Evolutionary conservation across 2,797 vertebrate species (phyloP).

Genomic region (Mus spretus): DNA sequence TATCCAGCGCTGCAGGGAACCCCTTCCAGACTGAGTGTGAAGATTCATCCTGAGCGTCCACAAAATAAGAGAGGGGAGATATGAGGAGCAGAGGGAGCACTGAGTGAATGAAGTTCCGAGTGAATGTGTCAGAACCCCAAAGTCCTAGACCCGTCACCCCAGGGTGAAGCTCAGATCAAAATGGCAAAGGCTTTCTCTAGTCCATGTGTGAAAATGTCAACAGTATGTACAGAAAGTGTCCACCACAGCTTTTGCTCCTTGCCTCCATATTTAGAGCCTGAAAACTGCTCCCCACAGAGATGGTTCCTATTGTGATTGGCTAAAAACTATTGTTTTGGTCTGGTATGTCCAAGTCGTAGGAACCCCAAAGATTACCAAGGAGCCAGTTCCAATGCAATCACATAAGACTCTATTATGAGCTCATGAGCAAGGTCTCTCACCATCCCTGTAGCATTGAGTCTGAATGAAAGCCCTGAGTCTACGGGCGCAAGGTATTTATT

Average conservation of each 20-base stretch:
- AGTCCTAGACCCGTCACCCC: background rate
- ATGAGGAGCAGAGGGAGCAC: background rate
- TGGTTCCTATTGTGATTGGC: background rate
- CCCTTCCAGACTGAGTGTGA: background rate
- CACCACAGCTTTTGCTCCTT: background rate
- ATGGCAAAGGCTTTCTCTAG: background rate
- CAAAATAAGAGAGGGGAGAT: no score
- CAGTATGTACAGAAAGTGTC: background rate
- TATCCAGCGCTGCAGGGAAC: background rate
- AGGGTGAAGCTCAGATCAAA: background rate
- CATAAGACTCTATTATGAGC: background rate
- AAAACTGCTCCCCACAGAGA: background rate
- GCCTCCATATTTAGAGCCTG: background rate
- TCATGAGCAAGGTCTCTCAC: background rate
- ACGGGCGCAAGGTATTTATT: background rate
- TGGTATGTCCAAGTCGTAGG: background rate
- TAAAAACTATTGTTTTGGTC: background rate
- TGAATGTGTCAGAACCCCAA: background rate
- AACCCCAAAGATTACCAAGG: background rate
- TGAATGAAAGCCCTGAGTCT: background rate
- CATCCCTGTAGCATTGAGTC: background rate
- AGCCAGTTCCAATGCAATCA: background rate
- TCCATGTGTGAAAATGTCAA: background rate
- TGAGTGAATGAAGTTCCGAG: background rate
- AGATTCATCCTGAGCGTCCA: background rate